Conservation (phyloP, 2,113 vertebrate species). For the Cisticola juncidis region DNA sequence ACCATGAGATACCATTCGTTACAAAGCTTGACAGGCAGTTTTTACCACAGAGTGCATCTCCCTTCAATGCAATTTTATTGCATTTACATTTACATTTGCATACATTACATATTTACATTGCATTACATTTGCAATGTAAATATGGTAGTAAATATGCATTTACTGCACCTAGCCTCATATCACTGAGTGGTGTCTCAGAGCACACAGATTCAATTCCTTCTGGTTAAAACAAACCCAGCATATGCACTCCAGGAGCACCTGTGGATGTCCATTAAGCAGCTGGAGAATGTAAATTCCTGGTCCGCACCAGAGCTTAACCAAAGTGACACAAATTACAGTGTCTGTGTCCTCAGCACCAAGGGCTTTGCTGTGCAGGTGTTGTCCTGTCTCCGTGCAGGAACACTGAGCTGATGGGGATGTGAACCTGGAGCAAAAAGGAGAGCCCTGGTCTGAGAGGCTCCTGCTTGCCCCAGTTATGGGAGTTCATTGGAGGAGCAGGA, state of each 20-base stretch:
- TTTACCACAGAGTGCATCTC: background rate
- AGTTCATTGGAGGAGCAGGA: background rate
- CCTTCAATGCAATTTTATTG: background rate
- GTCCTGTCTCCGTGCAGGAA: background rate
- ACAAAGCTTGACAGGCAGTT: background rate
- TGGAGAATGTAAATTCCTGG: background rate
- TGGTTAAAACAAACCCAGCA: background rate
- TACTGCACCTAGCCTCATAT: background rate
- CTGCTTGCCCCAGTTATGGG: background rate
- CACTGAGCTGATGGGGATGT: background rate
- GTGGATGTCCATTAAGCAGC: background rate
- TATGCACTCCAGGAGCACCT: background rate
- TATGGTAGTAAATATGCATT: background rate
- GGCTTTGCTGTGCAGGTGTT: background rate
- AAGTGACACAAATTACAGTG: background rate
- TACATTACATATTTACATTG: too few relatives aligned
- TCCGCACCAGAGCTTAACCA: background rate
- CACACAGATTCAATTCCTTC: background rate
- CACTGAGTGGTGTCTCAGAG: background rate
- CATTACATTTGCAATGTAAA: too few relatives aligned
- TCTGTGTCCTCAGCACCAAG: background rate
- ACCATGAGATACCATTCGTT: background rate
- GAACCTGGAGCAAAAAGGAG: background rate
- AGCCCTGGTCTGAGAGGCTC: background rate
- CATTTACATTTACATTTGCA: too few relatives aligned